Conservation (phyloP, 1,140 invertebrate genomes). For the Capitella teleta region DNA sequence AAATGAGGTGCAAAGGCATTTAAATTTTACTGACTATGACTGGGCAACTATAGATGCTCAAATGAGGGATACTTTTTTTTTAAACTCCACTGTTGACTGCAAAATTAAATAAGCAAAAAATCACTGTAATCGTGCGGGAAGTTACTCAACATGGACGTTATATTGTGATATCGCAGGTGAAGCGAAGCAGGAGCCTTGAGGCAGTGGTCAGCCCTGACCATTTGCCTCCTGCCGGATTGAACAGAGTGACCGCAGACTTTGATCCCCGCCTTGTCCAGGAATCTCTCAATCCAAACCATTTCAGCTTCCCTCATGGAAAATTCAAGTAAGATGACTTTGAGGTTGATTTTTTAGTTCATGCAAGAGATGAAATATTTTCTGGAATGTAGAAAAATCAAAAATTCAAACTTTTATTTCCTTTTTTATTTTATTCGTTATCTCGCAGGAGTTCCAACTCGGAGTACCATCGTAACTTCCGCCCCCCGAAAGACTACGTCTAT, state of each 20-base stretch:
- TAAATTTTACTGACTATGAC: no score
- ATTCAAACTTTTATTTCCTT: background rate
- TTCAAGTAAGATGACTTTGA: constrained; percentile 5
- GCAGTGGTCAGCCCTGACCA: background rate
- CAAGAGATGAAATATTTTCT: background rate
- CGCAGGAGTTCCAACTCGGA: constrained; percentile 23
- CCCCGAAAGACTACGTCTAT: constrained; percentile 24
- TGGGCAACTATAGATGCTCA: no score
- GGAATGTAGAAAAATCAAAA: background rate
- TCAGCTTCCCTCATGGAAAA: constrained; percentile 10
- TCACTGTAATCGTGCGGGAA: no score
- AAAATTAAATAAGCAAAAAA: no score
- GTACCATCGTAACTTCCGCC: constrained; percentile 28
- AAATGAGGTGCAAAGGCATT: no score
- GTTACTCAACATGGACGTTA: no score
- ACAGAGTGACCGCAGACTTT: background rate
- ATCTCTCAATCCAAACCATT: constrained; percentile 11
- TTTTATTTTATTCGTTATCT: background rate
- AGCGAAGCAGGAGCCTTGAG: no score
- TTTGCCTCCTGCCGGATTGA: background rate
- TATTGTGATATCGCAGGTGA: no score
- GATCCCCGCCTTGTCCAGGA: constrained; percentile 8
- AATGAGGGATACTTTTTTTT: no score
- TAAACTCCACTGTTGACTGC: no score
- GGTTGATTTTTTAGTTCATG: background rate